These are phyloP conservation scores for Oligia latruncula DNA, from an alignment of 2,888 invertebrate species.

Conservation along the genomic window DNA sequence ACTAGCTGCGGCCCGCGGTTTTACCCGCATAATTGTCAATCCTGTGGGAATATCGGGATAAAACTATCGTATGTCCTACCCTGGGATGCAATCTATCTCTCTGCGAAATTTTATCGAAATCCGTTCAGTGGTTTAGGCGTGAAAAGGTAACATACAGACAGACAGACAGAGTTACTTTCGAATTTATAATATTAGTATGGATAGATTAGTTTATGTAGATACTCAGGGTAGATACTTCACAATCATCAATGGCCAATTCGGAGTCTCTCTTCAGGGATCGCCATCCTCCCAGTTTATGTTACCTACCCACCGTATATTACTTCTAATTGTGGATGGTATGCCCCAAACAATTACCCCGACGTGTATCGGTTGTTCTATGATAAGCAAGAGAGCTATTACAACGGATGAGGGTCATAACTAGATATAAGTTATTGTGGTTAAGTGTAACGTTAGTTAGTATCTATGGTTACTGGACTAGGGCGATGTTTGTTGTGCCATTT, in stretches of 20 bases:
- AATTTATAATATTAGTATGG: too few relatives aligned
- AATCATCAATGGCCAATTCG: slow-evolving; percentile 6
- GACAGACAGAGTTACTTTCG: too few relatives aligned
- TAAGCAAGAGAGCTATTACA: slow-evolving; percentile 50
- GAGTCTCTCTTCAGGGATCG: slow-evolving; percentile 11
- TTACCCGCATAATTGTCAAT: too few relatives aligned
- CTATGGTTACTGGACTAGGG: background rate
- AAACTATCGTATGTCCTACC: too few relatives aligned
- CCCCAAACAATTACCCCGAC: slow-evolving; percentile 46
- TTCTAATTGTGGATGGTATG: slow-evolving; percentile 24
- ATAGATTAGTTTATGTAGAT: background rate
- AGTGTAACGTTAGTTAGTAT: slow-evolving; percentile 14
- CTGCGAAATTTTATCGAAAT: too few relatives aligned
- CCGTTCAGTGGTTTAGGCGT: too few relatives aligned
- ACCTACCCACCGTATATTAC: slow-evolving; percentile 21
- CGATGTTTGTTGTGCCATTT: background rate
- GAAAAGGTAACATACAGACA: too few relatives aligned
- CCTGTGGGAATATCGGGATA: too few relatives aligned
- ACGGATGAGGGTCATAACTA: slow-evolving; percentile 7
- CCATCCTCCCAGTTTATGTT: slow-evolving; percentile 14
- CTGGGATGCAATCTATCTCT: too few relatives aligned
- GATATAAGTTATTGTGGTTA: slow-evolving; percentile 29
- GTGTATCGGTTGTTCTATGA: slow-evolving; percentile 38
- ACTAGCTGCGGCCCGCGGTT: background rate
- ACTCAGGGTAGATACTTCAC: background rate